These are phyloP conservation scores for Heteromurus nitidus DNA, from an alignment of 2,888 invertebrate genomes.

Conservation along the genomic window DNA sequence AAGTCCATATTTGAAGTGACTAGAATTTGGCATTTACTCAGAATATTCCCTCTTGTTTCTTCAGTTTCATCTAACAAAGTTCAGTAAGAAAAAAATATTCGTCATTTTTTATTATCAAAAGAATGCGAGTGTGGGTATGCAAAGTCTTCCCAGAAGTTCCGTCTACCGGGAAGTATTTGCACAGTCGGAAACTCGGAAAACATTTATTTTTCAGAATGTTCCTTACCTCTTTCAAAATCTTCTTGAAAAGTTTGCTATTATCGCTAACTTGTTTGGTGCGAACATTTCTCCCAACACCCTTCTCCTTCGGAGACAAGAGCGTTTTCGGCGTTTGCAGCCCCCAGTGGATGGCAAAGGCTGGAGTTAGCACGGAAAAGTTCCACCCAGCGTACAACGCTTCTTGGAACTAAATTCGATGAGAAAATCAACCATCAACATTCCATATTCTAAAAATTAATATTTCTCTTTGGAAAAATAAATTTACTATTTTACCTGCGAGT, in stretches of 20 bases:
- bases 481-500: constrained; percentile 81
- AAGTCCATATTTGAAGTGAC: too few species aligned
- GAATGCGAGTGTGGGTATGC: background rate
- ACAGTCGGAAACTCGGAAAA: too few species aligned
- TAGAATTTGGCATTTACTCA: too few species aligned
- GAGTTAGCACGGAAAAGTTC: constrained; percentile 57
- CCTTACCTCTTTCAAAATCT: constrained; percentile 28
- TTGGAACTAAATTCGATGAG: constrained; percentile 76
- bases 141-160: too few species aligned
- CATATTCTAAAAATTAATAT: too few species aligned
- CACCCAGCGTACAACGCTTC: constrained; percentile 43
- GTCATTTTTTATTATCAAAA: background rate
- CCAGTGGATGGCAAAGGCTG: constrained; percentile 50
- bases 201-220: too few species aligned
- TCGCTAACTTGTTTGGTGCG: constrained; percentile 10
- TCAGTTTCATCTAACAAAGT: background rate
- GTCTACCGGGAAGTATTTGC: too few species aligned
- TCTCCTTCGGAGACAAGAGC: constrained; percentile 10
- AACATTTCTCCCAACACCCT: background rate
- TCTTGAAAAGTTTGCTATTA: constrained; percentile 24
- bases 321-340: constrained; percentile 37
- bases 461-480: too few species aligned
- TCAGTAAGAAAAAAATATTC: background rate
- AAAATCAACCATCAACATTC: background rate
- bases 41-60: background rate